Base-by-base conservation (phyloP, 2,113 vertebrate species). In the Motacilla tschutschensis region DNA sequence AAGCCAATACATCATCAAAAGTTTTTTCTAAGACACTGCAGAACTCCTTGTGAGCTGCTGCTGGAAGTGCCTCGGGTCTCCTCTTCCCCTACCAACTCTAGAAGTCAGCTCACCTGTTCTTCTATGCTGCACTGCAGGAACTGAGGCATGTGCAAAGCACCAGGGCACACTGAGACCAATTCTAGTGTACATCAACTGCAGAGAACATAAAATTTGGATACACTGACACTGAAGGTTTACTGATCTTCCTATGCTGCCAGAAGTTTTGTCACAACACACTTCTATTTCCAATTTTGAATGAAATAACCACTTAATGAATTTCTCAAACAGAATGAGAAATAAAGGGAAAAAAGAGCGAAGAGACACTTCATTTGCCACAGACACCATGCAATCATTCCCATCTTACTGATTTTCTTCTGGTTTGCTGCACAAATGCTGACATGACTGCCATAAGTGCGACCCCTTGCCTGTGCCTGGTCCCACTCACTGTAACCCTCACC, bases 61-160 rank as follows among this genome's bases (percentile, higher is more conserved):
- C 35, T 41, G 46, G 17, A 21, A 43, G 9, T 4, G 20, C 3
- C 46, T 22, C 14, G 0, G 1, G 21, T 35, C n/a, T 47, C 36
- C n/a, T 26, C 67, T 22, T 33, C 5, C 36, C 31, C 57, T 10
- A 6, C 0, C 0, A 47, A 41, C 1, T 1, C 22, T 7, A 22
- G 6, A 19, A 36, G 14, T 47, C 74, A 12, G 7, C 38, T 47
- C 44, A 44, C 3, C 69, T 71, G 9, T 9, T 9, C 26, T n/a
- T 38, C 72, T 59, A 10, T 1, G 17, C 36, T 10, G 67, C 55
- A 43, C 1, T 73, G 75, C 44, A 41, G 28, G 7, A 41, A 65
- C 0, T 15, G 24, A 29, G 7, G 12, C 15, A n/a, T 4, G 14
- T 6, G 29, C 35, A 53, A 67, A 67, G 67, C 26, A 12, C 3